Base-by-base conservation (phyloP, 2,113 vertebrate genomes). In the Myocastor coypus region DNA sequence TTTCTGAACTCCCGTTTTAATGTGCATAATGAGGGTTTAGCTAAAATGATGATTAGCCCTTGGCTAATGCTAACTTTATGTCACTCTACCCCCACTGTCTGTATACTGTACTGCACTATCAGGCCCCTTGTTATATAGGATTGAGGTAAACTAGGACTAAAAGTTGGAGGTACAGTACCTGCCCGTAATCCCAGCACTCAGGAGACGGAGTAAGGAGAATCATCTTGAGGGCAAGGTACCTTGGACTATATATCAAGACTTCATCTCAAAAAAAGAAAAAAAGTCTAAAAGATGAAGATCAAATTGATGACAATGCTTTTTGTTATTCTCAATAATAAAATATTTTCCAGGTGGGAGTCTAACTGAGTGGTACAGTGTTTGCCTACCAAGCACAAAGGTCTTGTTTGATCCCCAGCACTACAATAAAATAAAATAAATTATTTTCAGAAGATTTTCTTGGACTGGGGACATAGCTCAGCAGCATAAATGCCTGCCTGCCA, bases 281-380 rank as follows among this genome's bases (percentile, higher is more conserved):
- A 69, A 17, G 17, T 69, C 68, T 88, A 30, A 55, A 87, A 85
- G 37, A 52, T 30, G 37, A 16, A 64, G 34, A 50, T 64, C 34
- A 59, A 63, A 40, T 52, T 40, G 73, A 85, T 64, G 61, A 5
- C 52, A 42, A 20, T 77, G 19, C 20, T 52, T 68, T 9, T 91
- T 61, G 61, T 96, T 61, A 52, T 87, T 63, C 42, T 92, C 71
- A 61, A 7, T 66, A 77, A 71, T 77, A 73, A 91, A 89, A 87
- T 80, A 75, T 86, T 91, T 96, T 83, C 55, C 24, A 61, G 19
- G 30, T 34, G 32, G 30, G 16, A 7, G 6, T 52, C 17, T 52
- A 55, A 52, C 50, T 80, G 30, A 34, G 2, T 80, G 50, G 50
- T 16, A 80, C 7, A 34, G 50, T 34, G 30, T 32, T 80, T 55